A percentile compares a stretch with the other conserved stretches of the same genome.
These are phyloP conservation scores for Umimayanthus chanpuru DNA, from an alignment of 92 coral and sea anemone genomes.

Conservation along the genomic window DNA sequence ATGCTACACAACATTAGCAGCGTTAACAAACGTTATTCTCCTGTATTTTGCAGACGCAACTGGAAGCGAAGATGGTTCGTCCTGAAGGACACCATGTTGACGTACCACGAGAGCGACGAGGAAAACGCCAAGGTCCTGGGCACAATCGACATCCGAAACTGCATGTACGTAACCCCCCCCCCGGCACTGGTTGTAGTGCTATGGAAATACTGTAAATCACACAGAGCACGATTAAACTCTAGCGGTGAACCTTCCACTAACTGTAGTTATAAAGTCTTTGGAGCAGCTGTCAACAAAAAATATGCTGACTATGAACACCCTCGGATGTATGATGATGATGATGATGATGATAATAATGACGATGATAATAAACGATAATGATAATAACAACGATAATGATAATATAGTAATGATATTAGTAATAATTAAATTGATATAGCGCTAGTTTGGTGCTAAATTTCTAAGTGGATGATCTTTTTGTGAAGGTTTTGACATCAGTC, in stretches of 20 bases:
- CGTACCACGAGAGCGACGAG: conserved; percentile 91
- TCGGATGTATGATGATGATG: neutral
- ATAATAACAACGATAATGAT: too few species aligned
- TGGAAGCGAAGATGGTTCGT: conserved; percentile 99
- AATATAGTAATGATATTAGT: too few species aligned
- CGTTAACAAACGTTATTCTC: neutral
- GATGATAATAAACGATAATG: too few species aligned
- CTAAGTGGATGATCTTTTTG: neutral
- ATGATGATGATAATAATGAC: neutral
- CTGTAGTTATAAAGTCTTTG: too few species aligned
- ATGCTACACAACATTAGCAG: neutral
- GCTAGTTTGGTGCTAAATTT: neutral
- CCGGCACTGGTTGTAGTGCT: too few species aligned
- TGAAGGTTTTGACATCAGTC: too few species aligned
- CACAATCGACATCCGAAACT: conserved; percentile 84
- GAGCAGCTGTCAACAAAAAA: too few species aligned
- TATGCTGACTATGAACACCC: neutral
- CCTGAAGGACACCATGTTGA: conserved; percentile 79
- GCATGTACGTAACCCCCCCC: conserved; percentile 66
- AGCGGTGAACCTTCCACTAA: too few species aligned
- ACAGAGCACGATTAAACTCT: too few species aligned
- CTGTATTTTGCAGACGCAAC: conserved; percentile 70
- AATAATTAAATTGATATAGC: neutral
- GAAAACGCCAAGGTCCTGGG: conserved; percentile 92
- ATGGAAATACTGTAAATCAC: too few species aligned